Percentiles rank a stretch among this genome's conserved stretches.
phyloP scores from a whole-genome alignment of 1,140 invertebrate genomes.

The Drosophila orena region DNA sequence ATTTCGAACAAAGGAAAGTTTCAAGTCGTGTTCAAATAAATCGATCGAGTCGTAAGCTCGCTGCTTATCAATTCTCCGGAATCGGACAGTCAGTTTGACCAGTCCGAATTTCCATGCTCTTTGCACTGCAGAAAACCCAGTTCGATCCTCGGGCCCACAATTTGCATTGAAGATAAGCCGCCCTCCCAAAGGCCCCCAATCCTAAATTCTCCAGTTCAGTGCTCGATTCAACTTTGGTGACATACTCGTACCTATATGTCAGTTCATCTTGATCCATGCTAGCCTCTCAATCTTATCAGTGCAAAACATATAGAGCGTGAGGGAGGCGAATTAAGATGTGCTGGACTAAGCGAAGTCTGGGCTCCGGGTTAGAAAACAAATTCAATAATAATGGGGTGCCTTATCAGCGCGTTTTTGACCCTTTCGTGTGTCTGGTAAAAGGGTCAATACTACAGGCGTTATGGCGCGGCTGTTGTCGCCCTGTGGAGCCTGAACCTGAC shows the following conservation, averaged over 20 bases:
- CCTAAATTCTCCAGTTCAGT: constrained; percentile 12
- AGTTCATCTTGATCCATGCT: constrained; percentile 31
- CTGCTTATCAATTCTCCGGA: constrained; percentile 11
- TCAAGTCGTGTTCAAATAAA: constrained; percentile 5
- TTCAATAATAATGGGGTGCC: constrained; percentile 53
- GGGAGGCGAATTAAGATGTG: constrained; percentile 2
- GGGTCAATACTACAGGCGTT: constrained; percentile 54
- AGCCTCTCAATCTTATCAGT: constrained; percentile 58
- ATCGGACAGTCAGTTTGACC: neutral
- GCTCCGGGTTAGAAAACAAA: constrained; percentile 62
- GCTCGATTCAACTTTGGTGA: constrained; percentile 24
- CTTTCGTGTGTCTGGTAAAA: constrained; percentile 45
- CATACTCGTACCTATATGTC: constrained; percentile 19
- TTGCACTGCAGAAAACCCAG: constrained; percentile 47
- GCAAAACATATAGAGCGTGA: constrained; percentile 54
- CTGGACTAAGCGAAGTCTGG: constrained; percentile 25
- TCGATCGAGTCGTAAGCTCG: neutral
- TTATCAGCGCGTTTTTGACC: constrained; percentile 75
- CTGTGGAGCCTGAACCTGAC: constrained; percentile 63
- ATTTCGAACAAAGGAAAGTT: constrained; percentile 18
- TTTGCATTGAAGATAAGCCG: constrained; percentile 72
- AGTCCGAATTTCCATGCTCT: constrained; percentile 21
- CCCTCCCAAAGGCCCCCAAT: constrained; percentile 12
- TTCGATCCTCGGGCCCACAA: constrained; percentile 45
- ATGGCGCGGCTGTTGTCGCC: constrained; percentile 26